Conservation (phyloP, 2,888 invertebrate species). For the Siphonodentalium dalli region DNA sequence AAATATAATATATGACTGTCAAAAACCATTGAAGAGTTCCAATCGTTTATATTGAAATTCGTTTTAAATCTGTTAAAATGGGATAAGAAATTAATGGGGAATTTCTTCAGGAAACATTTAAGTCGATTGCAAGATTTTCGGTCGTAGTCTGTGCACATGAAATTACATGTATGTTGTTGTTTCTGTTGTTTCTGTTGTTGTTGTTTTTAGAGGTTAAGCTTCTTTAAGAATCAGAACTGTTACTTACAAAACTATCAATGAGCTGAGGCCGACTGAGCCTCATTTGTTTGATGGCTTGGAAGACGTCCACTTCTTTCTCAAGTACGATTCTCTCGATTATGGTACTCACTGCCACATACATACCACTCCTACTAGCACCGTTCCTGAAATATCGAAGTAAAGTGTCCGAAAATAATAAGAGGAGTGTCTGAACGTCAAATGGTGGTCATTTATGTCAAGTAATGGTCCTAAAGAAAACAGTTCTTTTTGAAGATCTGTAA, state of each 20-base stretch:
- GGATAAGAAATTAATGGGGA: too few relatives aligned
- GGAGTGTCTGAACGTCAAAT: background rate
- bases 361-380: conserved; percentile 57
- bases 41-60: too few relatives aligned
- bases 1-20: background rate
- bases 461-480: background rate
- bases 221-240: too few relatives aligned
- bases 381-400: conserved; percentile 41
- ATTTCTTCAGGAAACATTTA: too few relatives aligned
- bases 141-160: too few relatives aligned
- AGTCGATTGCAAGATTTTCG: too few relatives aligned
- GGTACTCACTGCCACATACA: conserved; percentile 58
- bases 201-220: too few relatives aligned
- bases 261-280: conserved; percentile 59
- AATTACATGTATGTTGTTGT: too few relatives aligned
- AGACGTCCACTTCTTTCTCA: conserved; percentile 63
- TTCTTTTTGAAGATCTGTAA: too few relatives aligned
- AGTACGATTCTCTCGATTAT: conserved; percentile 57
- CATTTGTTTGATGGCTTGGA: conserved; percentile 61
- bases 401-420: background rate
- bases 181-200: too few relatives aligned
- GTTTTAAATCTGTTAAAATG: too few relatives aligned
- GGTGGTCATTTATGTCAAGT: background rate
- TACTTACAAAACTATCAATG: conserved; percentile 51
- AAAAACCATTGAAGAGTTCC: conserved; percentile 74